Evolutionary conservation across 2,888 invertebrate genomes (phyloP).

Genomic region (Rhamphomyia laevipes): DNA sequence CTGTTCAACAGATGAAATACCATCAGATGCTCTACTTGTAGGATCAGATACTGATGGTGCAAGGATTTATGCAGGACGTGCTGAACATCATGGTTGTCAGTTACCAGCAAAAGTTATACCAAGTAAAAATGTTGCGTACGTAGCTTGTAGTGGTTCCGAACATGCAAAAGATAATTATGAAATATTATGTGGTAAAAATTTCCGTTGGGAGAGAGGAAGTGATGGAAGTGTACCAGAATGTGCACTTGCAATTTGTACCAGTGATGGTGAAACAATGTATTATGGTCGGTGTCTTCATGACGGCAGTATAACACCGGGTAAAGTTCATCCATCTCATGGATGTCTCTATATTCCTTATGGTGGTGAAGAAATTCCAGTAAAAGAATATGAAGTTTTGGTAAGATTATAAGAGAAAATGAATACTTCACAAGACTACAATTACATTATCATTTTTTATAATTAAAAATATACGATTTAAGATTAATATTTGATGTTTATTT

Average conservation of each 20-base stretch:
- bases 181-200: constrained; percentile 31
- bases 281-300: constrained; percentile 41
- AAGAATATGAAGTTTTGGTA: constrained; percentile 58
- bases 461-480: no score
- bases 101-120: constrained; percentile 49
- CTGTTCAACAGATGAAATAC: constrained; percentile 24
- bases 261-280: constrained; percentile 41
- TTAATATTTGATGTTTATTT: no score
- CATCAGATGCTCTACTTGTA: constrained; percentile 20
- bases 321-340: constrained; percentile 53
- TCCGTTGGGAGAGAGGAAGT: constrained; percentile 18
- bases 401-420: not conserved
- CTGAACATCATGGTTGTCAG: constrained; percentile 30
- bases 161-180: constrained; percentile 39
- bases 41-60: constrained; percentile 25
- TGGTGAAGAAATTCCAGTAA: constrained; percentile 50
- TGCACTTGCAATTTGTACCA: constrained; percentile 29
- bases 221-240: constrained; percentile 20
- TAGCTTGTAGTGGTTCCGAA: constrained; percentile 41
- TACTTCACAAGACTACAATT: no score
- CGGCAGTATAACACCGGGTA: constrained; percentile 28
- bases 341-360: constrained; percentile 54
- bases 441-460: no score
- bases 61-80: constrained; percentile 24
- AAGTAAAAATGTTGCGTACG: constrained; percentile 41